A percentile compares a stretch with the other conserved stretches of the same genome.
phyloP scores from a whole-genome alignment of 2,888 invertebrate genomes.

The Dryobotodes eremita region DNA sequence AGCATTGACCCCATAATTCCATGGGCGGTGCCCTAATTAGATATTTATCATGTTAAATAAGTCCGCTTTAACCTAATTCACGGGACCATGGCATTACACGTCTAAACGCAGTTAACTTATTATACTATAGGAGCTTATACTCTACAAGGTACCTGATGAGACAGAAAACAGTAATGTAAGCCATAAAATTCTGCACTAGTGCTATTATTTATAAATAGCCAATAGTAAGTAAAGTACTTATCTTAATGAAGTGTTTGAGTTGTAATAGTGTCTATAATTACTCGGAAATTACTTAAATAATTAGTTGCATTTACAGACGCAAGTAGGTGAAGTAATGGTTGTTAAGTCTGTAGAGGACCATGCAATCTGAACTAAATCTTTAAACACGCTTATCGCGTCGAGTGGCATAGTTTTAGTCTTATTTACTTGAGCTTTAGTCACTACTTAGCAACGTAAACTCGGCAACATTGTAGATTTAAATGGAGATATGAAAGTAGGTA shows the following conservation, averaged over 20 bases:
- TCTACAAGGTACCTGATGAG: neutral
- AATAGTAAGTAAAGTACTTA: neutral
- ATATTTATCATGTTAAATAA: conserved; percentile 26
- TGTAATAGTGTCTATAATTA: conserved; percentile 22
- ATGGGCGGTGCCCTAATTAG: conserved; percentile 35
- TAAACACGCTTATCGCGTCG: conserved; percentile 40
- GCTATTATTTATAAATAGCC: neutral
- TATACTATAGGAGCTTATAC: neutral
- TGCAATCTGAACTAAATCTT: conserved; percentile 60
- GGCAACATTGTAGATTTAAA: neutral
- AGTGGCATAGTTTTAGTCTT: conserved; percentile 28
- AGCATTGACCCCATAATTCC: conserved; percentile 41
- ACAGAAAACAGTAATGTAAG: neutral
- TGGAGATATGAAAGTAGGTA: neutral
- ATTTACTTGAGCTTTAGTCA: conserved; percentile 20
- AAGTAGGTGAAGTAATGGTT: conserved; percentile 40
- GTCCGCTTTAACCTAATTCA: conserved; percentile 21
- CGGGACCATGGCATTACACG: conserved; percentile 13
- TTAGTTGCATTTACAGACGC: conserved; percentile 37
- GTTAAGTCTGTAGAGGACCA: conserved; percentile 46
- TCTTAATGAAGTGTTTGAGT: conserved; percentile 15
- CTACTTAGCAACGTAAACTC: conserved; percentile 4
- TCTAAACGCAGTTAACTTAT: neutral
- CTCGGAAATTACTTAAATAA: conserved; percentile 36
- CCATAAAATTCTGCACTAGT: neutral